Conservation (phyloP, 2,888 invertebrate species). For the Priapulus caudatus region DNA sequence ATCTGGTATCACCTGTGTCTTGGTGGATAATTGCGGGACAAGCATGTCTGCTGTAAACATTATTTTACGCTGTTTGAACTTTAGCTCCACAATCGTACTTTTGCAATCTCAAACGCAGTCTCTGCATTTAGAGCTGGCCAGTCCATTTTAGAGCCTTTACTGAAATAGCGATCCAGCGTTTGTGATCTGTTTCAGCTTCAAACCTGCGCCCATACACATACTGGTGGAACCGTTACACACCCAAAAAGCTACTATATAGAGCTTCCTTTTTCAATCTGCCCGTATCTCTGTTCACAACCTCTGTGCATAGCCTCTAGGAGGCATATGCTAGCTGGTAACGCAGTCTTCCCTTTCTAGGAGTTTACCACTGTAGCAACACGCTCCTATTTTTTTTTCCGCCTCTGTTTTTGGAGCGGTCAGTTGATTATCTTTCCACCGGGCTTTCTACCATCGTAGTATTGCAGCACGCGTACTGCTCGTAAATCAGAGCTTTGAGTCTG, state of each 20-base stretch:
- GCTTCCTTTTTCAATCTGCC: slow-evolving; percentile 37
- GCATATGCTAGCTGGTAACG: slow-evolving; percentile 33
- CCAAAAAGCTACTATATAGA: too few relatives aligned
- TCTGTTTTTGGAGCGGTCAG: slow-evolving; percentile 31
- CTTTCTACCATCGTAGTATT: slow-evolving; percentile 27
- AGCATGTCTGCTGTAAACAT: slow-evolving; percentile 27
- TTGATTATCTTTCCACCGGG: slow-evolving; percentile 19
- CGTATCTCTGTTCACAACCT: slow-evolving; percentile 27
- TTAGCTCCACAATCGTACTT: slow-evolving; percentile 25
- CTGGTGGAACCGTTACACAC: too few relatives aligned
- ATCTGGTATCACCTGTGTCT: slow-evolving; percentile 9
- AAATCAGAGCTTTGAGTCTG: too few relatives aligned
- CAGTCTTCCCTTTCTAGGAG: slow-evolving; percentile 16
- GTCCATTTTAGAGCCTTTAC: slow-evolving; percentile 31
- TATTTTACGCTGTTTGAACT: slow-evolving; percentile 28
- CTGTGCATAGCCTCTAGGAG: slow-evolving; percentile 29
- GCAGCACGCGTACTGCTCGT: slow-evolving; percentile 29
- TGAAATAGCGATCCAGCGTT: slow-evolving; percentile 31
- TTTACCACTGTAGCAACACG: slow-evolving; percentile 29
- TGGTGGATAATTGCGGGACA: slow-evolving; percentile 22
- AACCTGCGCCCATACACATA: background rate
- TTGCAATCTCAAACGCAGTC: slow-evolving; percentile 30
- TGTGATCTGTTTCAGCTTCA: slow-evolving; percentile 35
- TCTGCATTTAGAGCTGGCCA: slow-evolving; percentile 33
- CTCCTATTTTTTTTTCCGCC: too few relatives aligned